Conservation (phyloP, 2,113 vertebrate genomes). For the Leptobrachium ailaonicum region DNA sequence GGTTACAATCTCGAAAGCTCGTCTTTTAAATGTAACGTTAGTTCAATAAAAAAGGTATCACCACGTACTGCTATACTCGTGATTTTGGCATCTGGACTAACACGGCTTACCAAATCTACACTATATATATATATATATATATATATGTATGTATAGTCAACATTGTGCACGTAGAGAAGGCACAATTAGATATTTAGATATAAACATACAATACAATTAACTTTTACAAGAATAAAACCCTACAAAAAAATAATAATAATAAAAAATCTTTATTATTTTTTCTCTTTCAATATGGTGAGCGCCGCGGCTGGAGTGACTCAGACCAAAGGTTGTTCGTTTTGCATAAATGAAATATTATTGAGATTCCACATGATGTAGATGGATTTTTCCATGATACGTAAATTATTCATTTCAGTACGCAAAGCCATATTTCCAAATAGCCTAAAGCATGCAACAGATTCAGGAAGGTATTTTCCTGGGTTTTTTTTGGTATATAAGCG, state of each 20-base stretch:
- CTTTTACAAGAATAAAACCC: not conserved
- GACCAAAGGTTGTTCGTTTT: not conserved
- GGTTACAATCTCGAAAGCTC: too few species aligned
- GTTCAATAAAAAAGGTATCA: too few species aligned
- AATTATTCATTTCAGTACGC: not conserved
- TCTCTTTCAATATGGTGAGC: slow-evolving; percentile 3
- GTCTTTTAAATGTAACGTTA: too few species aligned
- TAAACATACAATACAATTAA: slow-evolving; percentile 29
- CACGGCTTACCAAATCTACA: too few species aligned
- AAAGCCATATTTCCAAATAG: slow-evolving; percentile 3
- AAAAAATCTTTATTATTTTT: not conserved
- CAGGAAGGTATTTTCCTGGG: not conserved
- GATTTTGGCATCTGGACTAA: too few species aligned
- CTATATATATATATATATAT: too few species aligned
- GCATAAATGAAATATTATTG: slow-evolving; percentile 9
- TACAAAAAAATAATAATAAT: slow-evolving; percentile 17
- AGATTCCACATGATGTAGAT: not conserved
- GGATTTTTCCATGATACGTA: not conserved
- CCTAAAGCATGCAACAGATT: slow-evolving; percentile 6
- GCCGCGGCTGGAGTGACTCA: not conserved
- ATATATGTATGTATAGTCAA: not conserved
- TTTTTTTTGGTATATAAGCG: not conserved
- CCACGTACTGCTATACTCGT: too few species aligned
- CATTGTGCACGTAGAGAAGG: not conserved
- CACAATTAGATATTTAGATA: slow-evolving; percentile 26